A percentile compares a stretch with the other conserved stretches of the same genome.
phyloP scores from a whole-genome alignment of 2,888 invertebrate species.

The Rotaria sp. region DNA sequence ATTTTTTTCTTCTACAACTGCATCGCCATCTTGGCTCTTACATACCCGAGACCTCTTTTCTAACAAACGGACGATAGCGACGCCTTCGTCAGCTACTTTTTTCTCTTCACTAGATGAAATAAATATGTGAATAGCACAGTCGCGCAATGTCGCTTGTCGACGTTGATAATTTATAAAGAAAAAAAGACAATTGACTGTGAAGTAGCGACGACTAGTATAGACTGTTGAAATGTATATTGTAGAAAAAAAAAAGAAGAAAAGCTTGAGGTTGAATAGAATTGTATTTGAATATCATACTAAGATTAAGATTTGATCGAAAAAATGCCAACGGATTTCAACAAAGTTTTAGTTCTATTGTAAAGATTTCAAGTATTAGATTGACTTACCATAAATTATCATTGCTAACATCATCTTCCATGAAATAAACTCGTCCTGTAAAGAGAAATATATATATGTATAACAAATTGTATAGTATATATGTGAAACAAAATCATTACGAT shows the following conservation, averaged over 20 bases:
- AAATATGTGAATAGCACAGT: neutral
- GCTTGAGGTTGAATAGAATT: neutral
- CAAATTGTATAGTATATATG: too few relatives aligned
- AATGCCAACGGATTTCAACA: neutral
- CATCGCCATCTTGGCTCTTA: conserved; percentile 5
- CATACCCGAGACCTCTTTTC: neutral
- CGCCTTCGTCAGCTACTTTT: conserved; percentile 8
- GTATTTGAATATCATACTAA: neutral
- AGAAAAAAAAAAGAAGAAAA: neutral
- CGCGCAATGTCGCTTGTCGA: conserved; percentile 17
- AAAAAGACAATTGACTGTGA: neutral
- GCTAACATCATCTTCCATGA: neutral
- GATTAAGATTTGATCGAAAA: neutral
- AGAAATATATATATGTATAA: neutral
- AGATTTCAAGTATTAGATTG: neutral
- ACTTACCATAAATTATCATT: neutral
- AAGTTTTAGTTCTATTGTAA: neutral
- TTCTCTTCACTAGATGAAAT: conserved; percentile 8
- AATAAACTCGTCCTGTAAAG: neutral
- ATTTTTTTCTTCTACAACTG: neutral
- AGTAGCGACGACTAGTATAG: neutral
- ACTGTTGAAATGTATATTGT: neutral
- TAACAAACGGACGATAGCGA: conserved; percentile 14
- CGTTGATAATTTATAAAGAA: neutral
- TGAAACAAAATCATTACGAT: neutral